These are phyloP conservation scores for Semnornis frantzii DNA, from an alignment of 2,113 vertebrate species.

Conservation along the genomic window DNA sequence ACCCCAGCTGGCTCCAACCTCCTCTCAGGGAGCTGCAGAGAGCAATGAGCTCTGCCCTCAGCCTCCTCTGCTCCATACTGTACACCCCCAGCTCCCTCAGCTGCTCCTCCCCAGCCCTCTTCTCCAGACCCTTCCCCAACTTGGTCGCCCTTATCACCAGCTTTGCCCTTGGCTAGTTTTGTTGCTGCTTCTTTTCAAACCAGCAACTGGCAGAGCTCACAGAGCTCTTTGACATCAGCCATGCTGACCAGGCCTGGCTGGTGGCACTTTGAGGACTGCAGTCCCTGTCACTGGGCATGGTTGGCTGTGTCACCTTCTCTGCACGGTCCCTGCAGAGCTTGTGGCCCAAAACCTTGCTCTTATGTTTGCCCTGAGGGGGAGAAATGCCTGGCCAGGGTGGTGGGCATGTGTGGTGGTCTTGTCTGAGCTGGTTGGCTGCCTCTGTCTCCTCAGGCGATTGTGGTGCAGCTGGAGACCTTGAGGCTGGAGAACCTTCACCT, in stretches of 20 bases:
- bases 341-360: not conserved
- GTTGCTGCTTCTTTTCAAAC: not conserved
- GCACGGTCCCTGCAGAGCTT: not conserved
- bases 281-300: not conserved
- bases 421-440: not conserved
- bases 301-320: not conserved
- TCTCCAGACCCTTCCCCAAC: too few species aligned
- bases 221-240: not conserved
- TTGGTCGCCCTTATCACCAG: too few species aligned
- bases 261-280: not conserved
- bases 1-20: too few species aligned
- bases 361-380: not conserved
- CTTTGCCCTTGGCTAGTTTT: not conserved
- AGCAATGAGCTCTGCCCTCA: too few species aligned
- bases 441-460: conserved; percentile 75
- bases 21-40: too few species aligned
- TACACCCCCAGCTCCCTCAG: too few species aligned
- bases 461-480: conserved; percentile 84
- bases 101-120: too few species aligned
- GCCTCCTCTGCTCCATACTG: too few species aligned
- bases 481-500: conserved; percentile 85
- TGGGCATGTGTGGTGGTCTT: not conserved
- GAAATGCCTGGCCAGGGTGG: not conserved
- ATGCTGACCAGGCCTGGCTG: not conserved
- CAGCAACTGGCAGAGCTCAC: not conserved